Evolutionary conservation across 92 coral and sea anemone species (phyloP).

Genomic region (Isaurus tuberculatus): DNA sequence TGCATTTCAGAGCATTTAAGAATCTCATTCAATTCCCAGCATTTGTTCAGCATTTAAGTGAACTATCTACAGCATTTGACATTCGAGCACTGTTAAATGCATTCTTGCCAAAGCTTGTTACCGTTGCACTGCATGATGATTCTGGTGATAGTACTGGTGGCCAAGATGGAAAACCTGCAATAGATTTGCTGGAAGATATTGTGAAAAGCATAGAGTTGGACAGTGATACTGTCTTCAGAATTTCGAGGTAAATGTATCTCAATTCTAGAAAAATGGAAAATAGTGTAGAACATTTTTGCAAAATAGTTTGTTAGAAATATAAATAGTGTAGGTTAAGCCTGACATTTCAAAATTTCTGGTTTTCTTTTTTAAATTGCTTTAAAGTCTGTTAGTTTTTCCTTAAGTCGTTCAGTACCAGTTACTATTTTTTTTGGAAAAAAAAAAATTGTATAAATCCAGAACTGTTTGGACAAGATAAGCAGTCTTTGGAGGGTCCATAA

Average conservation of each 20-base stretch:
- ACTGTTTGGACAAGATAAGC: too few relatives aligned
- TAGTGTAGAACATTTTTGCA: too few relatives aligned
- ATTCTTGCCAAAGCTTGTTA: slow-evolving; percentile 74
- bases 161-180: not conserved
- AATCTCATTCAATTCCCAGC: slow-evolving; percentile 66
- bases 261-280: too few relatives aligned
- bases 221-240: not conserved
- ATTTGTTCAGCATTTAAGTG: slow-evolving; percentile 57
- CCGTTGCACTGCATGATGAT: slow-evolving; percentile 52
- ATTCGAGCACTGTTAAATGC: slow-evolving; percentile 74
- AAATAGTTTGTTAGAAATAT: not conserved
- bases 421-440: too few relatives aligned
- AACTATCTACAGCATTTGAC: slow-evolving; percentile 62
- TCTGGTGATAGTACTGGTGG: slow-evolving; percentile 14
- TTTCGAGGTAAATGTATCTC: slow-evolving; percentile 14
- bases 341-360: too few relatives aligned
- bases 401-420: too few relatives aligned
- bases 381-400: too few relatives aligned
- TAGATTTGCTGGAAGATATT: slow-evolving; percentile 15
- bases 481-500: too few relatives aligned
- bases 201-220: slow-evolving; percentile 35
- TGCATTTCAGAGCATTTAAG: slow-evolving; percentile 64
- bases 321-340: too few relatives aligned
- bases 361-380: too few relatives aligned
- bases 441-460: too few relatives aligned